Evolutionary conservation across 2,113 vertebrate species (phyloP).

Genomic region (Acinonyx jubatus): DNA sequence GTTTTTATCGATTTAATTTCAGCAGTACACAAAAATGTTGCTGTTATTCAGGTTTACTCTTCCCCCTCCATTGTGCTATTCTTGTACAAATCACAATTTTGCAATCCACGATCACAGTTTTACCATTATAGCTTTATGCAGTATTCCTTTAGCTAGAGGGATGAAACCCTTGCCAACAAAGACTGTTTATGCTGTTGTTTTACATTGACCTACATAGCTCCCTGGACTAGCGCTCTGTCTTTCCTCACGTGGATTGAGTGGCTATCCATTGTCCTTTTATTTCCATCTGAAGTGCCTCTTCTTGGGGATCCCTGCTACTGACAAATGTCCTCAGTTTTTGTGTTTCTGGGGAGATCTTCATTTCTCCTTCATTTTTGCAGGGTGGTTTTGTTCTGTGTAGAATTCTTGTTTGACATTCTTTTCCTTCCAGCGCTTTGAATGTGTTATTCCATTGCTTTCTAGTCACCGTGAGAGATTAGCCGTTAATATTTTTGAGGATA

Average conservation of each 20-base stretch:
- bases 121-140: background rate
- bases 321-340: background rate
- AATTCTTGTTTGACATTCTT: background rate
- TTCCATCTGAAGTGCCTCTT: background rate
- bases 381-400: background rate
- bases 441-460: background rate
- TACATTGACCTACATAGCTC: background rate
- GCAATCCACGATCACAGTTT: background rate
- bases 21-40: background rate
- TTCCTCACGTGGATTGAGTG: background rate
- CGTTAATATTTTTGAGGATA: background rate
- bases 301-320: background rate
- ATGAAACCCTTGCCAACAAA: background rate
- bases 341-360: background rate
- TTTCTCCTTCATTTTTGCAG: background rate
- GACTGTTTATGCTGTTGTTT: background rate
- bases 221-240: background rate
- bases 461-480: background rate
- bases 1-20: background rate
- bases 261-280: background rate
- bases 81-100: background rate
- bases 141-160: background rate
- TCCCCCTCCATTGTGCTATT: background rate
- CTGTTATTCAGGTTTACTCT: background rate
- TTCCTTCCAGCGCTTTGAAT: background rate